phyloP scores from a whole-genome alignment of 2,113 vertebrate species.

The Erythrocercus mccallii region DNA sequence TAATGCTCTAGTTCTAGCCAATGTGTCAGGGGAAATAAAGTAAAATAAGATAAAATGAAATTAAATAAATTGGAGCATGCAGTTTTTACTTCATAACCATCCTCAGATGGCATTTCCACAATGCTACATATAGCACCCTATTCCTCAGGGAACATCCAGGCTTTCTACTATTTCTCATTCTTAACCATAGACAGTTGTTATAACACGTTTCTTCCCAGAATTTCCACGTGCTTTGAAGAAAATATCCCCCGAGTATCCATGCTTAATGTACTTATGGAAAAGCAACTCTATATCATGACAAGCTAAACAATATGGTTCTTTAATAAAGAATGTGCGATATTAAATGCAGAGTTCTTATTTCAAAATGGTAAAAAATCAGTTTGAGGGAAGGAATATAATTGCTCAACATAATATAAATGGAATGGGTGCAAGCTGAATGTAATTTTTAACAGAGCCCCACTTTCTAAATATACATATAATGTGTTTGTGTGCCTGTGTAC shows the following conservation, averaged over 20 bases:
- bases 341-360: conserved; percentile 56
- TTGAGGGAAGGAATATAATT: conserved; percentile 30
- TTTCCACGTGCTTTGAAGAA: conserved; percentile 82
- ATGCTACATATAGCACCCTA: not conserved
- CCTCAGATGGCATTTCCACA: conserved; percentile 9
- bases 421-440: conserved; percentile 34
- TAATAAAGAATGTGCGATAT: conserved; percentile 53
- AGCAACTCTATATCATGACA: conserved; percentile 47
- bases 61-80: not conserved
- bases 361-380: conserved; percentile 42
- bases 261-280: conserved; percentile 77
- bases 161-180: conserved; percentile 25
- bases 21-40: not conserved
- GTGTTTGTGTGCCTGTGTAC: conserved; percentile 4
- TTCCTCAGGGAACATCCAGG: not conserved
- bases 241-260: conserved; percentile 75
- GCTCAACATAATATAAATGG: conserved; percentile 27
- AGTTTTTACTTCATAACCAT: not conserved
- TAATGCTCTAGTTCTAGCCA: not conserved
- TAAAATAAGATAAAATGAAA: not conserved
- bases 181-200: conserved; percentile 23
- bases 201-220: conserved; percentile 64
- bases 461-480: conserved; percentile 64
- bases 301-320: conserved; percentile 47
- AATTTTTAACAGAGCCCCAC: conserved; percentile 45